Percentiles rank a stretch among this genome's conserved stretches.
Evolutionary conservation across 2,797 vertebrate species (phyloP).

Genomic region (Botia almorhae): DNA sequence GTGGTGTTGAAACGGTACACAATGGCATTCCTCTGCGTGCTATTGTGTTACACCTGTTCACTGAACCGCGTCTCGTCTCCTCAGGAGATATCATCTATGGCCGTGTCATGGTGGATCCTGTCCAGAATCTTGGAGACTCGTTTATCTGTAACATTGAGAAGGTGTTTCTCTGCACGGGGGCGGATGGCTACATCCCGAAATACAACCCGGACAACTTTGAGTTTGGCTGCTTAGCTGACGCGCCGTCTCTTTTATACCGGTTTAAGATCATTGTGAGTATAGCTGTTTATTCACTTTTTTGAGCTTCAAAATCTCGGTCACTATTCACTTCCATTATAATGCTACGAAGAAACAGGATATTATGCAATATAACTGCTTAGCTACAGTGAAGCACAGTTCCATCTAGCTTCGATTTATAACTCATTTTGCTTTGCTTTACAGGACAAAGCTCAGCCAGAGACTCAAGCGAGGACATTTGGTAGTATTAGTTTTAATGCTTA

Average conservation of each 20-base stretch:
- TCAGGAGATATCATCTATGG: slow-evolving; percentile 89
- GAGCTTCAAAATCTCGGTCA: too few species aligned
- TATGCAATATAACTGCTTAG: too few species aligned
- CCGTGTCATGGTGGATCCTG: slow-evolving; percentile 95
- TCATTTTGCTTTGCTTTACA: slow-evolving; percentile 50
- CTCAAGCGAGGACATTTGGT: slow-evolving; percentile 85
- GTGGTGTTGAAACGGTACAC: too few species aligned
- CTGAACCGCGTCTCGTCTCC: slow-evolving; percentile 10
- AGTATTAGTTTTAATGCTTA: slow-evolving; percentile 84
- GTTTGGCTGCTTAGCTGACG: slow-evolving; percentile 92
- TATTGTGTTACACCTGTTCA: neutral
- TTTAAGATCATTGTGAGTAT: slow-evolving; percentile 93
- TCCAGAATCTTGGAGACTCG: slow-evolving; percentile 92
- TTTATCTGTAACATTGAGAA: slow-evolving; percentile 95
- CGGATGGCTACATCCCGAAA: slow-evolving; percentile 94
- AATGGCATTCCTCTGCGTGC: too few species aligned
- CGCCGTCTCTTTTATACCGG: slow-evolving; percentile 86
- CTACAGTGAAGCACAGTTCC: too few species aligned
- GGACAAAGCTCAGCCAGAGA: slow-evolving; percentile 96
- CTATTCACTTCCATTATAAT: too few species aligned
- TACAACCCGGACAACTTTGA: slow-evolving; percentile 87
- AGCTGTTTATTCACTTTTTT: neutral
- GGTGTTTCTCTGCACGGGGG: slow-evolving; percentile 92
- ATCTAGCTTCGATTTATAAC: neutral
- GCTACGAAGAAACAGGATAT: too few species aligned